These are phyloP conservation scores for Dioctria rufipes DNA, from an alignment of 2,888 invertebrate genomes.

Conservation along the genomic window DNA sequence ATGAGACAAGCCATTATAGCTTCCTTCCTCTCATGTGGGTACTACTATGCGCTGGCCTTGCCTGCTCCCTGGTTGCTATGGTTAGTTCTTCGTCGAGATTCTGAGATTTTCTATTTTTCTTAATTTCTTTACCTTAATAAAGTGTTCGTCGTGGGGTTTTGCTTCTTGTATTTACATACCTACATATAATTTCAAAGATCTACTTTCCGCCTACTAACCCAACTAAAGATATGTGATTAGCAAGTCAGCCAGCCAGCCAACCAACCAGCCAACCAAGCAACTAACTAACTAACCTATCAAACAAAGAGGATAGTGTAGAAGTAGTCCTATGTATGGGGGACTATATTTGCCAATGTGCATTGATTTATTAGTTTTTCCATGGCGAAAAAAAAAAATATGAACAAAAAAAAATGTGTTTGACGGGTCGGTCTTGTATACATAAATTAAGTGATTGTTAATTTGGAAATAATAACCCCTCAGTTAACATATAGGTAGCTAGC, in stretches of 20 bases:
- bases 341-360: background rate
- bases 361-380: constrained; percentile 2
- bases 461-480: constrained; percentile 56
- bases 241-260: too few species aligned
- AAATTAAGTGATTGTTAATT: constrained; percentile 58
- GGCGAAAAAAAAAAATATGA: background rate
- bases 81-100: too few species aligned
- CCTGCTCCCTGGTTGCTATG: background rate
- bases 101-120: constrained; percentile 1
- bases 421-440: background rate
- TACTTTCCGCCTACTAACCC: too few species aligned
- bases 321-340: too few species aligned
- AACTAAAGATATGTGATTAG: too few species aligned
- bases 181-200: too few species aligned
- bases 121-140: constrained; percentile 33
- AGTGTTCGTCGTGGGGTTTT: background rate
- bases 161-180: too few species aligned
- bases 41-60: background rate
- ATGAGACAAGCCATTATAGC: constrained; percentile 54
- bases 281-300: too few species aligned
- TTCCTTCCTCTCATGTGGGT: constrained; percentile 29
- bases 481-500: too few species aligned
- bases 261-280: too few species aligned
- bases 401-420: background rate
- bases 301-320: too few species aligned